Percentiles rank a stretch among this genome's conserved stretches.
phyloP scores from a whole-genome alignment of 2,888 invertebrate genomes.

The Reticulitermes lucifugus region DNA sequence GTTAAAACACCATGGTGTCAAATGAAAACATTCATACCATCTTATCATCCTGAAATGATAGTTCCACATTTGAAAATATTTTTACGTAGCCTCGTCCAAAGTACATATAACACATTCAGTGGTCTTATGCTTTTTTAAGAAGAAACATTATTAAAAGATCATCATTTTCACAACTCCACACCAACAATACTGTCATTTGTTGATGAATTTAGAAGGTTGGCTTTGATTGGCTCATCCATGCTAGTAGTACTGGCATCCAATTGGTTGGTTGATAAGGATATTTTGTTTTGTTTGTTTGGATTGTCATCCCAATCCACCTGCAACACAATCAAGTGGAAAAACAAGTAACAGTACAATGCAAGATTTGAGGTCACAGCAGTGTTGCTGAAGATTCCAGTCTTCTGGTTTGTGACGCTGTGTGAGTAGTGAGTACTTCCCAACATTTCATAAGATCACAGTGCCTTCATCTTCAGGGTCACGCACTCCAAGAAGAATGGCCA shows the following conservation, averaged over 20 bases:
- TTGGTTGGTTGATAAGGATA: not conserved
- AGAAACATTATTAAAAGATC: not conserved
- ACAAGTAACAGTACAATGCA: too few relatives aligned
- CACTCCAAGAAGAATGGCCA: too few relatives aligned
- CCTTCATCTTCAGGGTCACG: too few relatives aligned
- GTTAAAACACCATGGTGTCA: not conserved
- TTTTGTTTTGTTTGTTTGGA: slow-evolving; percentile 39
- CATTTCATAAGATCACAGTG: too few relatives aligned
- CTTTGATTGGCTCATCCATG: slow-evolving; percentile 30
- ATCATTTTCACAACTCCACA: slow-evolving; percentile 14
- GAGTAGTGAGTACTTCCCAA: too few relatives aligned
- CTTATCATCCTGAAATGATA: not conserved
- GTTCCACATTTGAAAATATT: not conserved
- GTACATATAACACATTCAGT: too few relatives aligned
- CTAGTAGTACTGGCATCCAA: slow-evolving; percentile 12
- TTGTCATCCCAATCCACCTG: slow-evolving; percentile 50
- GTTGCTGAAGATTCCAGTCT: too few relatives aligned
- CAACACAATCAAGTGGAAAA: not conserved
- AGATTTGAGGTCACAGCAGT: too few relatives aligned
- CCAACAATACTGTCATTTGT: slow-evolving; percentile 33
- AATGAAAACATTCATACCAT: not conserved
- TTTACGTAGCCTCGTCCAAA: not conserved
- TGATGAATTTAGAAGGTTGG: slow-evolving; percentile 11
- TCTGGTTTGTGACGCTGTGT: too few relatives aligned
- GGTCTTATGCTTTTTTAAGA: not conserved